Evolutionary conservation across 2,888 invertebrate genomes (phyloP).

Genomic region (Rhogogaster chlorosoma): DNA sequence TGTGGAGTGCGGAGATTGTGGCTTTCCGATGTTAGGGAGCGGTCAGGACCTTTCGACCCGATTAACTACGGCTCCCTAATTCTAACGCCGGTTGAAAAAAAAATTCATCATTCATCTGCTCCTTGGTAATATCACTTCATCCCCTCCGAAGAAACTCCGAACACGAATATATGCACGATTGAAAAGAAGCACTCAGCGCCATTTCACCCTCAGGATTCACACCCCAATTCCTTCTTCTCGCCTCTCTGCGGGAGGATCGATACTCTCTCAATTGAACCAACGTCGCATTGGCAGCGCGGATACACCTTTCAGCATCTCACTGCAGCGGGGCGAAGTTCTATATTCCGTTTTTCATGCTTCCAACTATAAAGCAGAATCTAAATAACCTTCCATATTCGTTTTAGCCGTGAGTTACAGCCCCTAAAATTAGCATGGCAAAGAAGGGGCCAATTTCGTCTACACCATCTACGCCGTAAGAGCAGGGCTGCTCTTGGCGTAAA

Average conservation of each 20-base stretch:
- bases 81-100: background rate
- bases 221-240: constrained; percentile 7
- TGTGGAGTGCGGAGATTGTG: constrained; percentile 64
- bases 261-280: constrained; percentile 48
- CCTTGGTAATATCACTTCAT: background rate
- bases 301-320: background rate
- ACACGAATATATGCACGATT: background rate
- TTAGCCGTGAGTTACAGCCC: constrained; percentile 11
- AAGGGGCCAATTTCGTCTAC: constrained; percentile 40
- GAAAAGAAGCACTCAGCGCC: background rate
- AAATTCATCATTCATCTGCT: no score
- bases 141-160: background rate
- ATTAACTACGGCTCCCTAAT: background rate
- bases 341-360: background rate
- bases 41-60: background rate
- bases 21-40: constrained; percentile 28
- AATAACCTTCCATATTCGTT: background rate
- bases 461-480: no score
- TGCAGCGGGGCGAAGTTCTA: background rate
- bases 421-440: constrained; percentile 36
- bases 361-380: background rate
- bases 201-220: background rate
- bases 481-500: constrained; percentile 24
- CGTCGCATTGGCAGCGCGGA: background rate
- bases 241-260: constrained; percentile 47